A percentile compares a stretch with the other conserved stretches of the same genome.
Evolutionary conservation across 2,113 vertebrate genomes (phyloP).

Genomic region (Jacana jacana): DNA sequence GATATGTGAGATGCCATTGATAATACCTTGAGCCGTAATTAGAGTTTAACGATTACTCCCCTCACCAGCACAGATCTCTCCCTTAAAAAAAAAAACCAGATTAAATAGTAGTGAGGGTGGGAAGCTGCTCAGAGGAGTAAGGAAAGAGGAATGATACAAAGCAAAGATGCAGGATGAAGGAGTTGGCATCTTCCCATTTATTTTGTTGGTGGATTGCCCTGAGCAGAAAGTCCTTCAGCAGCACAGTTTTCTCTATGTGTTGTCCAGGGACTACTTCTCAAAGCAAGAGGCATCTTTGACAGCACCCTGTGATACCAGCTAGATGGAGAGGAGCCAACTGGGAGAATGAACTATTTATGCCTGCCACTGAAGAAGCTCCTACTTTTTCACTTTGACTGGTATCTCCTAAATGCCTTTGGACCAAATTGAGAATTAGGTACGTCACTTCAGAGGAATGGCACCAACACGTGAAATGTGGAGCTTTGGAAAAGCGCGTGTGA

Average conservation of each 20-base stretch:
- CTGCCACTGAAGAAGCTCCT: background rate
- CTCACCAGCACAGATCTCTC: background rate
- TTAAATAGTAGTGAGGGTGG: background rate
- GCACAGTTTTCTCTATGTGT: background rate
- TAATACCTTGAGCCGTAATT: background rate
- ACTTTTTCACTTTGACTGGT: background rate
- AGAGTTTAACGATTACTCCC: background rate
- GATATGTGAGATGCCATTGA: background rate
- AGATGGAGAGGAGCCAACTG: background rate
- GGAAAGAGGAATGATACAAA: background rate
- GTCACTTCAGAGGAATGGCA: background rate
- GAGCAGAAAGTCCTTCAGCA: background rate
- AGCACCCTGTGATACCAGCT: background rate
- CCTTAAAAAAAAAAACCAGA: background rate
- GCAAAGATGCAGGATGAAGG: background rate
- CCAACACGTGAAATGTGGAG: background rate
- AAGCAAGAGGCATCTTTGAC: background rate
- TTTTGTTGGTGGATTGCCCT: background rate
- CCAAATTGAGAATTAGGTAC: background rate
- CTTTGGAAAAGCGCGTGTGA: background rate
- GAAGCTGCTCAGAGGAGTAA: background rate
- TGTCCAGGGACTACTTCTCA: background rate
- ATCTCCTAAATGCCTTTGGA: background rate
- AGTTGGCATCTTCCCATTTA: background rate
- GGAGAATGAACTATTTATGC: background rate